Percentiles rank a stretch among this genome's conserved stretches.
Conservation (phyloP, 2,797 vertebrate species). For the Hirundo rustica region DNA sequence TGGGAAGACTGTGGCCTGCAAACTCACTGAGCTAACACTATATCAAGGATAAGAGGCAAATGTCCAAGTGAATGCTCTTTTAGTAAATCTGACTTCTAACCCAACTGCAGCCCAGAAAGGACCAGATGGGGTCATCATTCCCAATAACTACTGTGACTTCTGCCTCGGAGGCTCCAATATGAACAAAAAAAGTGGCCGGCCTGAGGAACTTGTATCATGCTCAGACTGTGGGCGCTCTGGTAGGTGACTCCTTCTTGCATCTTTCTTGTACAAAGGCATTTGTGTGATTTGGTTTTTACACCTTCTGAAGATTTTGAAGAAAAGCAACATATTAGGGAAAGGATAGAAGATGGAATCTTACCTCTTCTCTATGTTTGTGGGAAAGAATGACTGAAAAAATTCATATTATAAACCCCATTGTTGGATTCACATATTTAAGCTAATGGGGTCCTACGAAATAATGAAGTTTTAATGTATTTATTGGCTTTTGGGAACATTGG, state of each 20-base stretch:
- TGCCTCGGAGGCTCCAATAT: constrained; percentile 94
- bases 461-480: constrained; percentile 26
- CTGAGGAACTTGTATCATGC: constrained; percentile 96
- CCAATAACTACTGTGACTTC: constrained; percentile 99
- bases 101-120: constrained; percentile 88
- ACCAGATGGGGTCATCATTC: constrained; percentile 90
- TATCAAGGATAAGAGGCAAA: neutral
- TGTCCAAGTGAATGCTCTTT: neutral
- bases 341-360: neutral
- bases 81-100: constrained; percentile 52
- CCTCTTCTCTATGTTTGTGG: neutral
- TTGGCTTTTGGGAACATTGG: neutral
- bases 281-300: neutral
- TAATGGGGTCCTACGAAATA: neutral
- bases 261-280: constrained; percentile 32
- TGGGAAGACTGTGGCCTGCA: neutral
- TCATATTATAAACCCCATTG: neutral
- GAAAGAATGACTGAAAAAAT: neutral
- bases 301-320: constrained; percentile 1
- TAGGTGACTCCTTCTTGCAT: constrained; percentile 78
- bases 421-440: constrained; percentile 20
- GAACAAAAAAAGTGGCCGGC: constrained; percentile 95
- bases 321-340: neutral
- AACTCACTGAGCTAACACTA: neutral
- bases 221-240: constrained; percentile 98